Evolutionary conservation across 2,888 invertebrate species (phyloP).

Genomic region (Sipha maydis): DNA sequence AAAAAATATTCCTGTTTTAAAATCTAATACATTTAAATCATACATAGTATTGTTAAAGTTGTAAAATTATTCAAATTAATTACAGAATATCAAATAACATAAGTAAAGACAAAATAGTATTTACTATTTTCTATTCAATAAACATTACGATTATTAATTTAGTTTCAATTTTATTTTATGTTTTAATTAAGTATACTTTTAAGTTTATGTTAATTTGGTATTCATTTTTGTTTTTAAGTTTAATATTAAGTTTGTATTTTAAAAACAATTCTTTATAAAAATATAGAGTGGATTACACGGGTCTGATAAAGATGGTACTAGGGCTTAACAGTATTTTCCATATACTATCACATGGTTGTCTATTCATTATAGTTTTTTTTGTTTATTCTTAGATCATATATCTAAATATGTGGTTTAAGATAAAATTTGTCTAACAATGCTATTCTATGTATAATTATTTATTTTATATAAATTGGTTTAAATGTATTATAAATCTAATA

Average conservation of each 20-base stretch:
- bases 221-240: neutral
- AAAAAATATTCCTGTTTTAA: neutral
- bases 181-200: slow-evolving; percentile 27
- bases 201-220: slow-evolving; percentile 31
- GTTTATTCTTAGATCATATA: neutral
- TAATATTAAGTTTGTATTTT: slow-evolving; percentile 27
- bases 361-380: slow-evolving; percentile 2
- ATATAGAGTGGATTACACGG: slow-evolving; percentile 20
- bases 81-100: neutral
- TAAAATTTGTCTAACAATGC: slow-evolving; percentile 10
- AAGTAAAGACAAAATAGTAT: slow-evolving; percentile 8
- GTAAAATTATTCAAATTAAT: neutral
- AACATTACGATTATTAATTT: slow-evolving; percentile 15
- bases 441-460: slow-evolving; percentile 34
- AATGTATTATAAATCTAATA: neutral
- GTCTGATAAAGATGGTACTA: neutral
- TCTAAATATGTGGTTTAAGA: neutral
- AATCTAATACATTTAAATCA: neutral
- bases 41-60: slow-evolving; percentile 45
- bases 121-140: slow-evolving; percentile 8
- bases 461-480: slow-evolving; percentile 10
- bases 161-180: slow-evolving; percentile 32
- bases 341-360: neutral
- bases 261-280: neutral
- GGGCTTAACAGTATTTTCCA: slow-evolving; percentile 23